Evolutionary conservation across 2,888 invertebrate species (phyloP).

Genomic region (Syritta pipiens): DNA sequence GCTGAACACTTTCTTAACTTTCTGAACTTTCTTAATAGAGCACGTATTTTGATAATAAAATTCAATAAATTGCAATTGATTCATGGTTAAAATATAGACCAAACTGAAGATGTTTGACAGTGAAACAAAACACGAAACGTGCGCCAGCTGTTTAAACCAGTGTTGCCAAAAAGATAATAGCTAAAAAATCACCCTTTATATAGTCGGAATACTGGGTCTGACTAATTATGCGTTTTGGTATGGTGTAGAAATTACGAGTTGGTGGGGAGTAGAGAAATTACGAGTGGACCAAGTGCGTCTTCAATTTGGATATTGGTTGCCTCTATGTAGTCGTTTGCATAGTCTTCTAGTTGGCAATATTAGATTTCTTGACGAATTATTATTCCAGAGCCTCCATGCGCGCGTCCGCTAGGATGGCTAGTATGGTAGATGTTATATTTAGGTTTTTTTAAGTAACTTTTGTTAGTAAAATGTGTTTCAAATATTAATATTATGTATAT

Average conservation of each 20-base stretch:
- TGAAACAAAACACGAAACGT: too few relatives aligned
- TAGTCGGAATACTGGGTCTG: too few relatives aligned
- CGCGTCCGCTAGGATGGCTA: slow-evolving; percentile 4
- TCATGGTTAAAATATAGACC: too few relatives aligned
- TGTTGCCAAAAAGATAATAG: too few relatives aligned
- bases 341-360: background rate
- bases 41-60: too few relatives aligned
- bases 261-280: slow-evolving; percentile 24
- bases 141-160: too few relatives aligned
- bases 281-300: background rate
- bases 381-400: slow-evolving; percentile 18
- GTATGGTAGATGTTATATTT: slow-evolving; percentile 10
- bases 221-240: too few relatives aligned
- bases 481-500: background rate
- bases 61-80: too few relatives aligned
- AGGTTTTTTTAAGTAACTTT: slow-evolving; percentile 17
- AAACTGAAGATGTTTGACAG: too few relatives aligned
- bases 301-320: slow-evolving; percentile 9
- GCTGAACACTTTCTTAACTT: too few relatives aligned
- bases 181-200: too few relatives aligned
- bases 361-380: slow-evolving; percentile 10
- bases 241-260: background rate
- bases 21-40: too few relatives aligned
- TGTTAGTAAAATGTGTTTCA: background rate
- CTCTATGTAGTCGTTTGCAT: slow-evolving; percentile 7